Base-by-base conservation (phyloP, 92 coral and sea anemone genomes). In the Parazoanthus swiftii region DNA sequence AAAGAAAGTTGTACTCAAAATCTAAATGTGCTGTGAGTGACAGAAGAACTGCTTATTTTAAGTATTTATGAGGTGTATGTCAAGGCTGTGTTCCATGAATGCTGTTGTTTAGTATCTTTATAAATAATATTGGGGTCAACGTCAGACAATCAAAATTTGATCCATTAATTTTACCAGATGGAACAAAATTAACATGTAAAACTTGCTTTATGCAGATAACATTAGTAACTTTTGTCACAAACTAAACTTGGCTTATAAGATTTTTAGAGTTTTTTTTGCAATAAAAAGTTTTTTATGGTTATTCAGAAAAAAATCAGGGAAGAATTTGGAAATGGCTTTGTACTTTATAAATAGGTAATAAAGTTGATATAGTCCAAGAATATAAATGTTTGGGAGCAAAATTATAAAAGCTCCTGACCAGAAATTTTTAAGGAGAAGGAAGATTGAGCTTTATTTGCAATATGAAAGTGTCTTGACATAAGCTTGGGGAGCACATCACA, bases 131-230 rank as follows among this genome's bases (percentile, higher is more conserved):
- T n/a, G 51, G 23, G 13, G 29, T 43, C 26, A 37, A 14, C 42
- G 1, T 79, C 18, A 36, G 35, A 25, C 46, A 79, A 33, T 35
- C 56, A 25, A 26, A 44, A 23, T 15, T n/a, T 44, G 83, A 79
- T 43, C 83, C 83, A 37, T 43, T 43, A 29, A 26, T 21, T 44
- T 44, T 79, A 26, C 83, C 83, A 44, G 51, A 79, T 56, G 83
- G 51, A 79, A 79, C 83, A 79, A 79, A 79, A 79, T 56, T 79
- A 37, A 79, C 56, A 79, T 79, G 83, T 48, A 29, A 29, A 29
- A 29, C 33, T 29, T 29, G 33, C 33, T 29, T 29, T 29, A 29
- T 29, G 33, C 33, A 33, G 83, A 79, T 79, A 48, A 79, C 83
- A 29, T 56, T 79, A 79, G 83, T 79, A 35, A 29, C 43, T 79